A percentile compares a stretch with the other conserved stretches of the same genome.
phyloP scores from a whole-genome alignment of 1,140 invertebrate species.

The Tribolium castaneum region DNA sequence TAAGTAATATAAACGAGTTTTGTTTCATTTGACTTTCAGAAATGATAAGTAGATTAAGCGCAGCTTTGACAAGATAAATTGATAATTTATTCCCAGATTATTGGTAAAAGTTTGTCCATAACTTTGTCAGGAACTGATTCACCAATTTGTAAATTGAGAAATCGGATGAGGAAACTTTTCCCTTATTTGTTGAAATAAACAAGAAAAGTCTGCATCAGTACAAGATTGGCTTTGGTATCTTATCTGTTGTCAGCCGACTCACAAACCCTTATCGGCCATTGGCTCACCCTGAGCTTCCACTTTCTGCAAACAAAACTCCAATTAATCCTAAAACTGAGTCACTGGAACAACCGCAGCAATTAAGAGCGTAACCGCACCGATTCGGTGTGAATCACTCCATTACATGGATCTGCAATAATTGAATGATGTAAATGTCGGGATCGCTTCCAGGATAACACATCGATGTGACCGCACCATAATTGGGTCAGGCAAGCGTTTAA shows the following conservation, averaged over 20 bases:
- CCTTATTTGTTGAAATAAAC: no score
- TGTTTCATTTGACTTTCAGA: background rate
- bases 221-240: no score
- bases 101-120: constrained; percentile 3
- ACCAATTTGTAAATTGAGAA: background rate
- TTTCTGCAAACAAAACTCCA: background rate
- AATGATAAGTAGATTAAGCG: constrained; percentile 23
- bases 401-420: constrained; percentile 35
- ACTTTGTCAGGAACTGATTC: background rate
- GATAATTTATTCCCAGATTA: constrained; percentile 18
- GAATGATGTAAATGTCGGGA: constrained; percentile 26
- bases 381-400: constrained; percentile 21
- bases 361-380: constrained; percentile 5
- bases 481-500: constrained; percentile 35
- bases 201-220: no score
- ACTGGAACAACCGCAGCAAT: background rate
- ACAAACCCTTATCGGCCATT: constrained; percentile 14
- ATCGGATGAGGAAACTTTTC: background rate
- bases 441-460: constrained; percentile 13
- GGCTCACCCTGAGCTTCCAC: background rate
- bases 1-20: constrained; percentile 10
- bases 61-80: constrained; percentile 17
- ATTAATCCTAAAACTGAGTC: constrained; percentile 1
- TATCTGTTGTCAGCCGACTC: background rate
- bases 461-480: constrained; percentile 31